Evolutionary conservation across 2,888 invertebrate species (phyloP).

Genomic region (Cantharis nigra): DNA sequence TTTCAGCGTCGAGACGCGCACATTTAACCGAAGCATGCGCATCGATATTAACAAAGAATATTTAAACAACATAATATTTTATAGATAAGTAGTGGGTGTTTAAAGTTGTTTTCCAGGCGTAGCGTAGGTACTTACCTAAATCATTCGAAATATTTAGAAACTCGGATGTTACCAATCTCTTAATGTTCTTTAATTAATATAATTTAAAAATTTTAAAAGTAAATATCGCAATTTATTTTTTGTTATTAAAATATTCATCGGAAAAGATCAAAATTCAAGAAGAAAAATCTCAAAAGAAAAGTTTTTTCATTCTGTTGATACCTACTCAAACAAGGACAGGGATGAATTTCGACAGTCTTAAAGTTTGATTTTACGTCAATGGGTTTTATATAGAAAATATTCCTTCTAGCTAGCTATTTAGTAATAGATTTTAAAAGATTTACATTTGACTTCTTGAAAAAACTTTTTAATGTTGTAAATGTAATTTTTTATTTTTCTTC

Average conservation of each 20-base stretch:
- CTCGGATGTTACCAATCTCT: not conserved
- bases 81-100: not conserved
- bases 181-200: not conserved
- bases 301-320: not conserved
- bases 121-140: not conserved
- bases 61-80: not conserved
- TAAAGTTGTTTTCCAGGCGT: not conserved
- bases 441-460: not conserved
- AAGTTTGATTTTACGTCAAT: not conserved
- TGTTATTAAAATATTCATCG: not conserved
- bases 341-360: not conserved
- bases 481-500: not conserved
- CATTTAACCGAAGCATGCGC: conserved; percentile 23
- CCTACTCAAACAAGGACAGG: not conserved
- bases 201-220: not conserved
- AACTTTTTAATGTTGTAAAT: not conserved
- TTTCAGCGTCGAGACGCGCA: conserved; percentile 26
- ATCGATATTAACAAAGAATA: not conserved
- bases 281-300: not conserved
- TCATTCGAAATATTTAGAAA: not conserved
- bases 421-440: not conserved
- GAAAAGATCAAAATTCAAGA: not conserved
- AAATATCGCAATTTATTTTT: not conserved
- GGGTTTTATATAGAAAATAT: not conserved
- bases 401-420: not conserved